Base-by-base conservation (phyloP, 2,797 vertebrate species). In the Menidia menidia region DNA sequence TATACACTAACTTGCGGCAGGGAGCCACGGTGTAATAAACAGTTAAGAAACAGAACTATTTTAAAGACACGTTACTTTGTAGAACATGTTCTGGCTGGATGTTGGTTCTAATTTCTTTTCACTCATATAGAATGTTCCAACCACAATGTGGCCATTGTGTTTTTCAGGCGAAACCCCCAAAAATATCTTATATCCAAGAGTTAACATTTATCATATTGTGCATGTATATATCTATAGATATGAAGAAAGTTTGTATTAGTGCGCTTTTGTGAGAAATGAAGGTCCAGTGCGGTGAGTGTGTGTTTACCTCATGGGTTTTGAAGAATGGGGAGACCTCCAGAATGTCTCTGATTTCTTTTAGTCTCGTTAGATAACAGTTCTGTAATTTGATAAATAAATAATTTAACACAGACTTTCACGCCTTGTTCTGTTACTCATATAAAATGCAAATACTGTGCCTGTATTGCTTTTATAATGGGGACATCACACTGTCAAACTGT, bases 311-410 rank as follows among this genome's bases (percentile, higher is more conserved):
- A 0, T 99, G 98, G 75, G 94, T 94, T 90, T 94, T 96, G 92
- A 99, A 99, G 95, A 99, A 99, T 0, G 95, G 84, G 6, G 98
- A 99, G 1, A 80, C 86, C 89, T 97, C 96, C 85, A 99, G 92
- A 43, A 94, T 97, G 68, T 88, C 93, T 0, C 84, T 92, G 75
- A 99, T 95, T 70, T 96, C 96, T 78, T 95, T 94, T 83, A 99
- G 92, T 44, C 97, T 93, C 70, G 87, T 93, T 50, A 96, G 92
- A 90, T 99, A 99, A 85, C 85, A 78, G 2, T 87, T 94, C 98
- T 99, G 92, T 0, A 83, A 80, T 25, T 25, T 25, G 72, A 69
- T 13, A 45, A 41, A 31, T 18, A 0, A 44, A 73, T 12, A 53
- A 53, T 61, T 51, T 64, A 7, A 50, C 14, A 71, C 3, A 59